These are phyloP conservation scores for Heliconius himera DNA, from an alignment of 1,140 invertebrate genomes.

Conservation along the genomic window DNA sequence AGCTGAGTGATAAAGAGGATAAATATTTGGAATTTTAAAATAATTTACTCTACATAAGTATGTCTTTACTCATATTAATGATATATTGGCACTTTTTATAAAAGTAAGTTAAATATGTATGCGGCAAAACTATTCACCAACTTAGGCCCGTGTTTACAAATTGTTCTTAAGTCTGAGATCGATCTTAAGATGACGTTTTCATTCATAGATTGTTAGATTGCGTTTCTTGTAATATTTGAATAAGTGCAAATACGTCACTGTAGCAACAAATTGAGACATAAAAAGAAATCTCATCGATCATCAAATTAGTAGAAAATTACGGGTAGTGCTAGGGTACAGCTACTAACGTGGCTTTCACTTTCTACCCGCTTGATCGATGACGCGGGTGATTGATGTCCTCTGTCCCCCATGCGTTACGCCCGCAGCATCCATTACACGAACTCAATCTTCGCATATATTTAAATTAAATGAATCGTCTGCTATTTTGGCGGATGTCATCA, in stretches of 20 bases:
- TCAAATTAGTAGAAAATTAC: not conserved
- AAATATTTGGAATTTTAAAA: not conserved
- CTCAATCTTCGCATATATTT: not conserved
- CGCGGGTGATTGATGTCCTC: constrained; percentile 15
- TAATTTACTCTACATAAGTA: not conserved
- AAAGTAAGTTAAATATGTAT: too few relatives aligned
- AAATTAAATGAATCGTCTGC: not conserved
- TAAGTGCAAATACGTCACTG: not conserved
- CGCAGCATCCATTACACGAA: constrained; percentile 10
- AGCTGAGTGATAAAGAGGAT: not conserved
- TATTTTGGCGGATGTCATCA: not conserved
- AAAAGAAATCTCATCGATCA: not conserved
- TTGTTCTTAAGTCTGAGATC: too few relatives aligned
- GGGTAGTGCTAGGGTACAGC: not conserved
- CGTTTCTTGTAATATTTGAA: too few relatives aligned
- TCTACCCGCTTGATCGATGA: constrained; percentile 19
- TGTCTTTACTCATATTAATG: too few relatives aligned
- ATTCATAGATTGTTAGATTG: too few relatives aligned
- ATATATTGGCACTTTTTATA: too few relatives aligned
- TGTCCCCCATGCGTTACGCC: constrained; percentile 9
- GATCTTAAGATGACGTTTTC: too few relatives aligned
- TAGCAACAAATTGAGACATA: not conserved
- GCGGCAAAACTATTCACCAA: too few relatives aligned
- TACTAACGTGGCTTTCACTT: not conserved
- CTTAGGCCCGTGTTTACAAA: too few relatives aligned